Evolutionary conservation across 2,113 vertebrate genomes (phyloP).

Genomic region (Bujurquina vittata): DNA sequence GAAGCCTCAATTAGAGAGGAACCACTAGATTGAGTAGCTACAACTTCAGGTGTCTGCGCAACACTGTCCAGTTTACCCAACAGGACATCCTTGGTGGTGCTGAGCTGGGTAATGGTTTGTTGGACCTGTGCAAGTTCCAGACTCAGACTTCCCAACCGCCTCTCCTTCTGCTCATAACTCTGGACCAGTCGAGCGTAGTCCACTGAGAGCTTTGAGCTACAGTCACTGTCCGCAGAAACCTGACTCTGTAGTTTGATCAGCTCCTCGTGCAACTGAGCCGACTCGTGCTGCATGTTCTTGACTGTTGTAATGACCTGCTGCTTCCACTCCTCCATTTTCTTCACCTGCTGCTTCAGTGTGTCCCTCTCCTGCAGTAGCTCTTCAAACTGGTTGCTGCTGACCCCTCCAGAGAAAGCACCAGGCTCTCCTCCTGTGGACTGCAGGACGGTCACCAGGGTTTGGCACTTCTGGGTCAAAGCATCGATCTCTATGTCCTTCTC

Average conservation of each 20-base stretch:
- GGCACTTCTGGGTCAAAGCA: conserved; percentile 95
- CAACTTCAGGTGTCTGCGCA: conserved; percentile 66
- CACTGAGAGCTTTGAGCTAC: conserved; percentile 88
- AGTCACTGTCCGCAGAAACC: conserved; percentile 88
- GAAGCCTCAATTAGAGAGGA: conserved; percentile 29
- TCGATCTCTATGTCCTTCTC: conserved; percentile 99
- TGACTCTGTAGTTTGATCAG: conserved; percentile 90
- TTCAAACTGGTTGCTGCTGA: conserved; percentile 97
- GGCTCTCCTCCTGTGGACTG: conserved; percentile 80
- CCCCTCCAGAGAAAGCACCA: conserved; percentile 74
- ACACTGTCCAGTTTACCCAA: conserved; percentile 89
- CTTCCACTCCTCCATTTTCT: conserved; percentile 99
- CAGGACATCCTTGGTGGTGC: conserved; percentile 88
- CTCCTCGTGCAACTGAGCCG: conserved; percentile 93
- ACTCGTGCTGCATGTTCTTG: conserved; percentile 98
- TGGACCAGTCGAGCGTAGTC: conserved; percentile 93
- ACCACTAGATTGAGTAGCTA: conserved; percentile 2
- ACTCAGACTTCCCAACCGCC: conserved; percentile 86
- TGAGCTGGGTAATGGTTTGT: conserved; percentile 91
- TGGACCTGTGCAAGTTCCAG: conserved; percentile 92
- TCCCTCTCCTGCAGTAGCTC: conserved; percentile 94
- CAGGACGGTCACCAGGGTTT: conserved; percentile 91
- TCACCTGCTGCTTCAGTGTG: conserved; percentile 94
- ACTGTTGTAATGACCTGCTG: conserved; percentile 97
- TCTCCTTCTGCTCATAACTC: conserved; percentile 93